Conservation (phyloP, 2,113 vertebrate genomes). For the Chaenogobius annularis region DNA sequence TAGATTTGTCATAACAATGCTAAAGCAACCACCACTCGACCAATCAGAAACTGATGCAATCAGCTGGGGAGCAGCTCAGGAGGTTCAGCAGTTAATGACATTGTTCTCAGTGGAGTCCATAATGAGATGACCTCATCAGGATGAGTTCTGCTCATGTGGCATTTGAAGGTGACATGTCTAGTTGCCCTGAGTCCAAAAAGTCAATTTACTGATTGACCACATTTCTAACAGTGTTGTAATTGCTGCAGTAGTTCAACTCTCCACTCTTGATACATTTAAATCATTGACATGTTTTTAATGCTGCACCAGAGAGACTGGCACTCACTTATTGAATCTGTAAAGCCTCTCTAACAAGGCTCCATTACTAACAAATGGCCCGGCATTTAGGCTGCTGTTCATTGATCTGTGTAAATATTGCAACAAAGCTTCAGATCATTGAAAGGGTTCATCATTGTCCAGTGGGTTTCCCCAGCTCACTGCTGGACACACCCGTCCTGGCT, state of each 20-base stretch:
- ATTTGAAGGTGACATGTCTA: background rate
- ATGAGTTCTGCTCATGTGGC: background rate
- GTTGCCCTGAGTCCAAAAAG: background rate
- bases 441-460: background rate
- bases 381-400: background rate
- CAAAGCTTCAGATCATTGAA: background rate
- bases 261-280: background rate
- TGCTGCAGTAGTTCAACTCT: background rate
- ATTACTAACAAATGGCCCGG: background rate
- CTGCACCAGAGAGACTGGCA: too few species aligned
- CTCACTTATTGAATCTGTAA: background rate
- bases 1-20: conserved; percentile 5
- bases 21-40: background rate
- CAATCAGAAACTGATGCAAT: background rate
- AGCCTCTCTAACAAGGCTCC: background rate
- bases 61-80: background rate
- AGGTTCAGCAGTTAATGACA: background rate
- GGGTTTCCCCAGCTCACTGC: background rate
- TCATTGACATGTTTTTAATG: background rate
- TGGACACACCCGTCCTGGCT: background rate
- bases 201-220: too few species aligned
- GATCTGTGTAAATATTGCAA: background rate
- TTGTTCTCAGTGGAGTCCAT: background rate
- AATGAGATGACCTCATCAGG: background rate
- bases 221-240: background rate